Evolutionary conservation across 2,797 vertebrate genomes (phyloP), one percentile per base, ranked within the genome.

Genomic region (Miichthys miiuy): DNA sequence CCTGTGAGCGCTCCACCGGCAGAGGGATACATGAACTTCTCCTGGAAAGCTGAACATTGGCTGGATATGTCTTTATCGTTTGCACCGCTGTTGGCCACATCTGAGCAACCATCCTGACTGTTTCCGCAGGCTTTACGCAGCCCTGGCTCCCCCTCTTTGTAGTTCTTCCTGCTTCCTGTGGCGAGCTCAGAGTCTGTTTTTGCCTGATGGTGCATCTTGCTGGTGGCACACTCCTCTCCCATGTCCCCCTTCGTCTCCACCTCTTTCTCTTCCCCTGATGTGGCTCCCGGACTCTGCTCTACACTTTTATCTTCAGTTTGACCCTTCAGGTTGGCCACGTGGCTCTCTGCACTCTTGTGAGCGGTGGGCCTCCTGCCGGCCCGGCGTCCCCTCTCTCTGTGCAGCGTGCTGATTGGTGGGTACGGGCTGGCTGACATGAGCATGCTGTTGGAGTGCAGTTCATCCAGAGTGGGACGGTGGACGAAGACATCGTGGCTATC

Each of bases 401-500:
- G 97, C 72, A 98, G 82, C 0, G 95, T 95, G 89, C 92, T 91
- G 65, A 98, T 95, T 0, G 95, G 93, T 1, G 96, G 96, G 63
- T 96, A 97, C 0, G 97, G 97, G 75, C 94, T 95, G 17, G 94
- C 77, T 2, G 97, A 95, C 95, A 97, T 95, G 4, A 98, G 92
- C 81, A 97, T 82, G 72, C 95, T 83, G 87, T 96, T 97, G 73
- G 96, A 94, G 1, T 96, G 97, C 60, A 98, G 91, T 44, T 97
- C 97, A 9, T 97, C 96, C 9, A 97, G 87, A 21, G 92, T 89
- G 77, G 94, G 93, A 4, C 96, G 96, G 79, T 97, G 97, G 27
- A 97, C 92, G 0, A 96, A 97, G 56, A 97, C 80, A 11, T 98
- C 97, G 2, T 97, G 96, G 54, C 95, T 88, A 0, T 98, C 96